phyloP scores from a whole-genome alignment of 2,113 vertebrate genomes.

The Hylia prasina region DNA sequence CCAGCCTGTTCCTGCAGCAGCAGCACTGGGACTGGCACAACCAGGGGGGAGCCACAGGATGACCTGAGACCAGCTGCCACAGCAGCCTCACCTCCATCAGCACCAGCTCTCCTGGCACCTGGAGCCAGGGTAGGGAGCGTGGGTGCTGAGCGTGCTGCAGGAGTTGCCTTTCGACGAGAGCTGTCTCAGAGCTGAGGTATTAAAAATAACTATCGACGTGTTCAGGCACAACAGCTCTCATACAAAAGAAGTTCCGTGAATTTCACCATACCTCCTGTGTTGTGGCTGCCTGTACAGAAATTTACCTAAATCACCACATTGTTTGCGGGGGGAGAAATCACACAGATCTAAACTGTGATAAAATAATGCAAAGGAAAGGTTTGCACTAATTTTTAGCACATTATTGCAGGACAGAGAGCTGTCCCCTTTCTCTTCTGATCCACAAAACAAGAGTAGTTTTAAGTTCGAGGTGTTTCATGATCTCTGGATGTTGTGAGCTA shows the following conservation, averaged over 20 bases:
- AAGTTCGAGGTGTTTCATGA: not conserved
- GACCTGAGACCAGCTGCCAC: not conserved
- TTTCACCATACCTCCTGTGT: not conserved
- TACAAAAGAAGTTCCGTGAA: not conserved
- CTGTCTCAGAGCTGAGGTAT: not conserved
- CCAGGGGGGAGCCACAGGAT: not conserved
- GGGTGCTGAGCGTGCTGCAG: not conserved
- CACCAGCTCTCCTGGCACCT: not conserved
- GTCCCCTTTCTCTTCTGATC: not conserved
- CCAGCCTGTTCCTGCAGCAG: rapidly evolving
- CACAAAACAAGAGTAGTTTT: not conserved
- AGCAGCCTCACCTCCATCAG: not conserved
- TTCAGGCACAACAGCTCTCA: not conserved
- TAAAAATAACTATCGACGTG: conserved; percentile 8
- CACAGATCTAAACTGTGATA: not conserved
- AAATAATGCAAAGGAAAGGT: not conserved
- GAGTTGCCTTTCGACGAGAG: not conserved
- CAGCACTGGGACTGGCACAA: rapidly evolving
- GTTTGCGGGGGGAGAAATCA: not conserved
- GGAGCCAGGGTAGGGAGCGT: not conserved
- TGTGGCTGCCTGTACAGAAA: not conserved
- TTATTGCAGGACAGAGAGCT: not conserved
- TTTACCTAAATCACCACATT: not conserved
- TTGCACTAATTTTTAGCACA: not conserved
- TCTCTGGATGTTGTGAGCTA: not conserved